These are phyloP conservation scores for Acanthornis magna DNA, from an alignment of 2,797 vertebrate genomes.

Conservation along the genomic window DNA sequence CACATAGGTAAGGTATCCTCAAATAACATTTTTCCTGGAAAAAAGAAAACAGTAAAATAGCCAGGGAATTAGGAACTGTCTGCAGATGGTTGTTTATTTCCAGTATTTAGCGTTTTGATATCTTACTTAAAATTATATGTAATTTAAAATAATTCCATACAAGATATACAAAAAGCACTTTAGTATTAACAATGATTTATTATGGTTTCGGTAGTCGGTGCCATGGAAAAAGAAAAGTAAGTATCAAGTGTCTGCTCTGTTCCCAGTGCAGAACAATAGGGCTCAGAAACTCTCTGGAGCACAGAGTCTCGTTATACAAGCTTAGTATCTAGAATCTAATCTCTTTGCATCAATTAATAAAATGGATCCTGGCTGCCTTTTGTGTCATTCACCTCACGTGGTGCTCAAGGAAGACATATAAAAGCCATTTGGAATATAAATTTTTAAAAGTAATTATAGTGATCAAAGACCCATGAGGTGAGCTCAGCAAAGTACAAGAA, in stretches of 20 bases:
- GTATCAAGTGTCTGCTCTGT: neutral
- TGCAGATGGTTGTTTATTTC: neutral
- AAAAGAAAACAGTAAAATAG: neutral
- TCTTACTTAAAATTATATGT: neutral
- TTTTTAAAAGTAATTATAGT: slow-evolving; percentile 17
- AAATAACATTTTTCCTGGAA: neutral
- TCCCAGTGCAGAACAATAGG: neutral
- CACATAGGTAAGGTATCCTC: neutral
- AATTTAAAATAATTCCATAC: neutral
- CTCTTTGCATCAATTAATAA: slow-evolving; percentile 42
- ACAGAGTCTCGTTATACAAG: neutral
- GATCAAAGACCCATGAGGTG: neutral
- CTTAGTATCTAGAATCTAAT: slow-evolving; percentile 26
- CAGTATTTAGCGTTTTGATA: neutral
- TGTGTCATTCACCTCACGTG: neutral
- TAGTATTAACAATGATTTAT: neutral
- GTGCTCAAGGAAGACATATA: slow-evolving; percentile 1
- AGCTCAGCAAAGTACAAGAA: neutral
- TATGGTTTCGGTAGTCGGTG: neutral
- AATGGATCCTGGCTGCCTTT: slow-evolving; percentile 24
- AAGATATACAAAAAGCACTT: neutral
- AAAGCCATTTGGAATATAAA: slow-evolving; percentile 40
- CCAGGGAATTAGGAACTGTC: neutral
- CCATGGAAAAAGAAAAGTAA: neutral
- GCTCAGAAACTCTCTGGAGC: neutral